Base-by-base conservation (phyloP, 2,797 vertebrate species). In the Malacoraja senta region DNA sequence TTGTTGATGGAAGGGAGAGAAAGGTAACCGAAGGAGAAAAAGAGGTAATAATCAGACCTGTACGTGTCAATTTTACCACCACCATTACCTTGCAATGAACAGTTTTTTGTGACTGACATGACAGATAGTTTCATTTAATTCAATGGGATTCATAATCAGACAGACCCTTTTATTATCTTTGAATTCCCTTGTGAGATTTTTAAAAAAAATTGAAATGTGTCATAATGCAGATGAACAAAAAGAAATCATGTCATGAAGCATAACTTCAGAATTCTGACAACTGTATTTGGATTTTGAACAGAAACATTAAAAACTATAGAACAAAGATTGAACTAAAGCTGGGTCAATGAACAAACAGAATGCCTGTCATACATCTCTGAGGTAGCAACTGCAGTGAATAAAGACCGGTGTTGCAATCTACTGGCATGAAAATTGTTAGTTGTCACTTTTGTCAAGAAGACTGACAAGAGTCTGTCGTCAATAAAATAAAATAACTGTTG, bases 401-500 rank as follows among this genome's bases (percentile, higher is more conserved):
- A 61, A 86, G 83, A 86, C 13, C 1, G 58, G 26, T 63, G 32
- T 86, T 86, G 29, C 83, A 86, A 86, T 63, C 32, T n/a, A 15
- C 32, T 15, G 58, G 8, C 24, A 63, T n/a, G 83, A 86, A 63
- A 86, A 86, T 86, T 86, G 29, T 86, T n/a, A 8, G 83, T 86
- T 86, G 58, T 86, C 83, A 86, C 3, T 86, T n/a, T 63, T 53
- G 44, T 86, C 83, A 63, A n/a, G 58, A 86, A 86, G 12, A 63
- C 58, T 86, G 83, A 86, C 83, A 86, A 63, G 83, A 86, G 58
- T 63, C 29, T 19, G 15, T 63, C 26, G 29, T 32, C 58, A 86
- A 63, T 63, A 63, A 86, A 86, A 63, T 63, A 63, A 86, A 86
- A 17, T 63, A 15, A 9, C 81, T 61, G 26, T 58, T 61, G 3